A percentile compares a stretch with the other conserved stretches of the same genome.
Evolutionary conservation across 2,888 invertebrate species (phyloP).

Genomic region (Priocnemis perturbator): DNA sequence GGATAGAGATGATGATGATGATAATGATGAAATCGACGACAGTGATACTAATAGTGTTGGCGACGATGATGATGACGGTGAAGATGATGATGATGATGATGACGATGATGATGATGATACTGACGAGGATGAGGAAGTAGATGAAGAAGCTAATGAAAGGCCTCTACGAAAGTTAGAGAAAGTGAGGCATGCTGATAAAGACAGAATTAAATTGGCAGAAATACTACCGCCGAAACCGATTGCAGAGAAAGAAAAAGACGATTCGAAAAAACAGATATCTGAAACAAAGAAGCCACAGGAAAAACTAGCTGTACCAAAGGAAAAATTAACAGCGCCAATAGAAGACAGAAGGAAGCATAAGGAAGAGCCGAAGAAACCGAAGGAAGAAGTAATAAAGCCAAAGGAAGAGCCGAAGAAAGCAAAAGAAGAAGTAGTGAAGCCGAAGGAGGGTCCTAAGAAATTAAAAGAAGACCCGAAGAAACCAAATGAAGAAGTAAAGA

Average conservation of each 20-base stretch:
- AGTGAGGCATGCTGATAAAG: slow-evolving; percentile 65
- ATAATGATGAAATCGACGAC: slow-evolving; percentile 5
- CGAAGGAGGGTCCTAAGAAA: not conserved
- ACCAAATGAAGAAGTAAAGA: slow-evolving; percentile 22
- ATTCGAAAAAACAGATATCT: slow-evolving; percentile 18
- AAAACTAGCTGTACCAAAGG: slow-evolving; percentile 27
- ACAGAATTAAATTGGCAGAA: slow-evolving; percentile 51
- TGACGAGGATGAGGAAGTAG: slow-evolving; percentile 36
- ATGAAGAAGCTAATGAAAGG: slow-evolving; percentile 38
- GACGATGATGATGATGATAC: slow-evolving; percentile 26
- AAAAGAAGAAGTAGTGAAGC: slow-evolving; percentile 20
- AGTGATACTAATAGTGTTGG: slow-evolving; percentile 29
- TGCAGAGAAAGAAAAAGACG: slow-evolving; percentile 20
- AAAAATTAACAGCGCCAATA: slow-evolving; percentile 17
- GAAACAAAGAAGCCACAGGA: slow-evolving; percentile 24
- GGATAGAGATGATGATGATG: not conserved
- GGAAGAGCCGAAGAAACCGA: slow-evolving; percentile 43
- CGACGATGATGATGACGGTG: slow-evolving; percentile 41
- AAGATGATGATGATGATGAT: slow-evolving; percentile 47
- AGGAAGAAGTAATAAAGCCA: slow-evolving; percentile 19
- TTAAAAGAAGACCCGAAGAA: slow-evolving; percentile 41
- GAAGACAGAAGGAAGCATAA: not conserved
- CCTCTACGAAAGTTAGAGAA: slow-evolving; percentile 62
- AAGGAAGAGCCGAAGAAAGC: slow-evolving; percentile 40
- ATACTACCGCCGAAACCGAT: slow-evolving; percentile 21